Evolutionary conservation across 1,140 invertebrate genomes (phyloP), one percentile per base, ranked within the genome.

Genomic region (Latrodectus geometricus): DNA sequence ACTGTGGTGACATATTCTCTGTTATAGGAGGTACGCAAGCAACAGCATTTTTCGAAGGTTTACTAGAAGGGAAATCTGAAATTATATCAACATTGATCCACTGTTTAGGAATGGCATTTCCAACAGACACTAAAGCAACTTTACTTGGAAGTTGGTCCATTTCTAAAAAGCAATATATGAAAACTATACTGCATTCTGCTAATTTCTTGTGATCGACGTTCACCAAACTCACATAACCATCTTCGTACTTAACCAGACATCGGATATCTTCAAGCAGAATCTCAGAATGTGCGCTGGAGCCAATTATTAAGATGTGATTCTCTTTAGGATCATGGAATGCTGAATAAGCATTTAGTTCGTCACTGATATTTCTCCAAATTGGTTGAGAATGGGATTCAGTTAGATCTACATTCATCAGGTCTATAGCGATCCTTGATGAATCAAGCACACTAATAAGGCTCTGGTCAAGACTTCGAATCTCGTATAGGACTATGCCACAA

Each of bases 401-500:
- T 7, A 72, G 4, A 54, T 56, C 66, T 8, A 49, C 23, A 17
- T 21, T 49, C 7, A 35, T 35, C 15, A 81, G 17, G 35, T 81
- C 78, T 52, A 80, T 80, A 5, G 66, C 68, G 3, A 70, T 20
- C 17, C 23, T 50, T 5, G 78, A 81, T 7, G 78, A 70, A 56
- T 81, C 77, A 7, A 70, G 9, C 0, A 81, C 23, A 14, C 65
- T 81, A 50, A 70, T 52, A 48, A 80, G 54, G 14, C 9, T 69
- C 7, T 70, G 48, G 20, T 81, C 66, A 5, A 81, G n/a, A 21
- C 54, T 21, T 9, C 35, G 54, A 8, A 72, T 21, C 23, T 81
- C 68, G n/a, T 81, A 81, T 8, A 81, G 23, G 7, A 81, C 78
- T n/a, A 70, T 20, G 5, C 78, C 78, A 54, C 66, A 81, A 49